A percentile compares a stretch with the other conserved stretches of the same genome.
phyloP scores from a whole-genome alignment of 1,140 invertebrate genomes.

The Hyles euphorbiae region DNA sequence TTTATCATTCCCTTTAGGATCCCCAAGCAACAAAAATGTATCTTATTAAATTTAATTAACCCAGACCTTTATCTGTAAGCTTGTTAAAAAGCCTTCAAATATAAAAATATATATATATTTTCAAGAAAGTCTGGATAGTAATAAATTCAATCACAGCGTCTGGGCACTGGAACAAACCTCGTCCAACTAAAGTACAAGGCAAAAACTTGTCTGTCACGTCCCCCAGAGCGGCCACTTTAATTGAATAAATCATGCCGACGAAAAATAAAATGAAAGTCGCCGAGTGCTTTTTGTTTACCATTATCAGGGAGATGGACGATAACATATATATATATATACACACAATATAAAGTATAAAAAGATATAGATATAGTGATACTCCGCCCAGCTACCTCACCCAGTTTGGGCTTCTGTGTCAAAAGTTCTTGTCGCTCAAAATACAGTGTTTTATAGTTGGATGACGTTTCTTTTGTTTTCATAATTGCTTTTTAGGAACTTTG shows the following conservation, averaged over 20 bases:
- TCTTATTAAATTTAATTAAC: too few relatives aligned
- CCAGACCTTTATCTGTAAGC: too few relatives aligned
- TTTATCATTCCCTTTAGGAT: too few relatives aligned
- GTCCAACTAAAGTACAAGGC: too few relatives aligned
- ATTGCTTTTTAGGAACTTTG: background rate
- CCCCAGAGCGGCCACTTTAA: conserved; percentile 2
- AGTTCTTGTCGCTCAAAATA: conserved; percentile 15
- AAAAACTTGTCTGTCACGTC: background rate
- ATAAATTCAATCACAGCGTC: too few relatives aligned
- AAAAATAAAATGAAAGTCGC: background rate
- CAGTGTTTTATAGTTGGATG: conserved; percentile 3
- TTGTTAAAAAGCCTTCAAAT: too few relatives aligned
- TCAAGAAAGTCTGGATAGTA: too few relatives aligned
- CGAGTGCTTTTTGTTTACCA: conserved; percentile 8
- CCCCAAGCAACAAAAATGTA: too few relatives aligned
- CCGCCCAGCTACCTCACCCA: conserved; percentile 13
- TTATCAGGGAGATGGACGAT: background rate
- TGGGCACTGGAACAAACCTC: too few relatives aligned
- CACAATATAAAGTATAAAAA: background rate
- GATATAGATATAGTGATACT: conserved; percentile 16
- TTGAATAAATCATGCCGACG: conserved; percentile 6
- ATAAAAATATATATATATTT: too few relatives aligned
- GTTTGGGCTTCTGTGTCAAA: conserved; percentile 12
- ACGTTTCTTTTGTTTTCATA: conserved; percentile 12
- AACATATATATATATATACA: too few relatives aligned